These are phyloP conservation scores for Pristionchus exspectatus DNA, from an alignment of 2,888 invertebrate species.

Conservation along the genomic window DNA sequence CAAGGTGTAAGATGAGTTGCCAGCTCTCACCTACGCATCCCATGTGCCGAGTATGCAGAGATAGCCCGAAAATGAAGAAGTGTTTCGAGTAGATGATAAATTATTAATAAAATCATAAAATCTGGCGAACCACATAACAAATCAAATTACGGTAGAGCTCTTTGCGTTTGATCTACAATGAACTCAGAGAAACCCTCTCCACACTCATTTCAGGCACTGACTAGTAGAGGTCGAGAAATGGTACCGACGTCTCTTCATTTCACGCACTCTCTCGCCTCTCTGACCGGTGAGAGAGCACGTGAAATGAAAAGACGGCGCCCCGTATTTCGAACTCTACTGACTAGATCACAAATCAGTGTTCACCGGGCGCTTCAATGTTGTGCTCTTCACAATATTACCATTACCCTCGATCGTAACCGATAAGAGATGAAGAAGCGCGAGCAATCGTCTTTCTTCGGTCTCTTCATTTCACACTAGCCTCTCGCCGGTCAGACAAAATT, in stretches of 20 bases:
- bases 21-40: background rate
- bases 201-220: background rate
- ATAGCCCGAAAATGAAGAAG: background rate
- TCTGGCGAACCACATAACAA: background rate
- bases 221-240: background rate
- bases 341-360: slow-evolving; percentile 23
- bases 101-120: background rate
- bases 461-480: too few species aligned
- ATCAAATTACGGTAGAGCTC: background rate
- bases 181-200: background rate
- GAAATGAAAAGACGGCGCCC: background rate
- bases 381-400: background rate
- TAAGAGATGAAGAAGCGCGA: background rate
- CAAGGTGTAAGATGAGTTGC: slow-evolving; percentile 4
- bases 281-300: background rate
- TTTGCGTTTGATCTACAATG: background rate
- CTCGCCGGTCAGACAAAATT: background rate
- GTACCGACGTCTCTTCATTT: background rate
- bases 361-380: background rate
- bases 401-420: background rate
- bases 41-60: background rate
- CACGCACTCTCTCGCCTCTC: background rate
- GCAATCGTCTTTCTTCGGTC: too few species aligned
- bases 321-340: background rate
- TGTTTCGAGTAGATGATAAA: slow-evolving; percentile 26